Percentiles rank a stretch among this genome's conserved stretches.
Conservation (phyloP, 2,888 invertebrate species). For the Drosophila falleni region DNA sequence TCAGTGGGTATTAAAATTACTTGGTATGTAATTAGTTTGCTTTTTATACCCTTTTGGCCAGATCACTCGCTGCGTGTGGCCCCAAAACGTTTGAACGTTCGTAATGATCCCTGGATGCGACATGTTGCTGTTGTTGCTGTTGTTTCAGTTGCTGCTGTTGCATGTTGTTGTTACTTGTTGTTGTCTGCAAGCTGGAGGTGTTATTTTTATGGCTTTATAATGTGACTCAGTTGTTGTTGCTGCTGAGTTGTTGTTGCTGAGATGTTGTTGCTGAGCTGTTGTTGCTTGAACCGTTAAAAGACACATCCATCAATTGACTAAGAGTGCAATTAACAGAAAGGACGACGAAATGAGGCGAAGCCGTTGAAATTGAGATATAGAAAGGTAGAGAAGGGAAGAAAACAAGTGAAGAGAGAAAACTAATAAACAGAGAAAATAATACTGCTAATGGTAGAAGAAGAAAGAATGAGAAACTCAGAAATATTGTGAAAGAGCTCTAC, state of each 20-base stretch:
- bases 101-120: slow-evolving; percentile 50
- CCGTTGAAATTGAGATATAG: slow-evolving; percentile 17
- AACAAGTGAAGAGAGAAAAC: not conserved
- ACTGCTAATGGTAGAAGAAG: not conserved
- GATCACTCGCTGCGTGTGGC: slow-evolving; percentile 73
- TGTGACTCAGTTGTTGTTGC: slow-evolving; percentile 52
- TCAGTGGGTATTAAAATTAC: slow-evolving; percentile 75
- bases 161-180: slow-evolving; percentile 24
- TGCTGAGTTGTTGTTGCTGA: slow-evolving; percentile 9
- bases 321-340: slow-evolving; percentile 46
- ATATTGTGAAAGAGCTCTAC: not conserved
- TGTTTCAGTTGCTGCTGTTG: slow-evolving; percentile 17
- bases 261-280: slow-evolving; percentile 15
- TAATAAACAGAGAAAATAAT: not conserved
- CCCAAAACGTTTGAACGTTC: slow-evolving; percentile 50
- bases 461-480: not conserved
- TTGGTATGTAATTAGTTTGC: slow-evolving; percentile 80
- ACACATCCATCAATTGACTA: slow-evolving; percentile 60
- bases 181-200: slow-evolving; percentile 59
- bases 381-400: not conserved
- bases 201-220: slow-evolving; percentile 80
- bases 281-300: slow-evolving; percentile 50
- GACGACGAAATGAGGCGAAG: slow-evolving; percentile 18
- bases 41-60: slow-evolving; percentile 53
- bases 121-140: slow-evolving; percentile 36